These are phyloP conservation scores for Uria aalge DNA, from an alignment of 2,113 vertebrate species.

Conservation along the genomic window DNA sequence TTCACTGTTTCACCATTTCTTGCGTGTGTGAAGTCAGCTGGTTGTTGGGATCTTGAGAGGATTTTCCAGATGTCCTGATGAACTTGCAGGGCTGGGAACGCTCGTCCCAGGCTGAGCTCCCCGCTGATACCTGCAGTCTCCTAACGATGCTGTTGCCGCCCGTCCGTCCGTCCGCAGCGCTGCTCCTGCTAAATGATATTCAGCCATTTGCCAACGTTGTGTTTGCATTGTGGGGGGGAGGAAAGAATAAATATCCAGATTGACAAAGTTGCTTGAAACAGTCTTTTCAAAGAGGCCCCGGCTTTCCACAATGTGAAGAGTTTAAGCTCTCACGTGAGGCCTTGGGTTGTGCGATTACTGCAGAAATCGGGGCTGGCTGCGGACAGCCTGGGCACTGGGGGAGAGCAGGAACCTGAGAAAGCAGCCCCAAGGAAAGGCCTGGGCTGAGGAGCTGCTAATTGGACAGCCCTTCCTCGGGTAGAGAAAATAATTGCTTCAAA, in stretches of 20 bases:
- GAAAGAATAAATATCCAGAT: neutral
- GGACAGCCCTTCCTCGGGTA: neutral
- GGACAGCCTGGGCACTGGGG: neutral
- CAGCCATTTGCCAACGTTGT: neutral
- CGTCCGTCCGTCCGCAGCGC: neutral
- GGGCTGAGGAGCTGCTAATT: neutral
- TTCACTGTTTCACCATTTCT: neutral
- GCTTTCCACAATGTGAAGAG: neutral
- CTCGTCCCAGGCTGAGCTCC: neutral
- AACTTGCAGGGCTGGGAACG: neutral
- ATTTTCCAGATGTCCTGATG: neutral
- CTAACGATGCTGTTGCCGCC: accelerated
- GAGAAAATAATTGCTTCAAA: neutral
- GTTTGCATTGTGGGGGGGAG: neutral
- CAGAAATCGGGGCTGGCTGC: neutral
- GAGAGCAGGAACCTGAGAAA: neutral
- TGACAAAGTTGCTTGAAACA: neutral
- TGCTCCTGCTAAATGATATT: neutral
- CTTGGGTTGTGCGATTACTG: neutral
- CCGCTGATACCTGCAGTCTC: neutral
- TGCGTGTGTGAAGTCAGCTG: neutral
- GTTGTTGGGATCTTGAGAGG: accelerated
- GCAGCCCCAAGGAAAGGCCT: neutral
- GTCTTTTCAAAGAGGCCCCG: neutral
- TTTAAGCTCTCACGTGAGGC: slow-evolving; percentile 12